Percentiles rank a stretch among this genome's conserved stretches.
Conservation (phyloP, 1,140 invertebrate species). For the Phthorimaea operculella region DNA sequence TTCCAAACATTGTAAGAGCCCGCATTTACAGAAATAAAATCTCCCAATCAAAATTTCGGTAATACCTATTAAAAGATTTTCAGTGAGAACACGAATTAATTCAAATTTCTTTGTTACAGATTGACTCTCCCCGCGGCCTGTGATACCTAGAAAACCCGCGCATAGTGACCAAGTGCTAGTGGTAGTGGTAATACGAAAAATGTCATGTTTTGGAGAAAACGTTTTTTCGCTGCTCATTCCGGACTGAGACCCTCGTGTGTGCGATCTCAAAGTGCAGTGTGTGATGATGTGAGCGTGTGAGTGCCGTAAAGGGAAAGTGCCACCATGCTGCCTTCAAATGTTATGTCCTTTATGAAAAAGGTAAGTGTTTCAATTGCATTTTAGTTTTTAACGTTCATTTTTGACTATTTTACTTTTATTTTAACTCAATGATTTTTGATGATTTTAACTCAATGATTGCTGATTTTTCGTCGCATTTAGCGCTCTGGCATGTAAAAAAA, state of each 20-base stretch:
- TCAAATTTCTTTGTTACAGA: not conserved
- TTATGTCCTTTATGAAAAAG: constrained; percentile 87
- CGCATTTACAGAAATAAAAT: too few relatives aligned
- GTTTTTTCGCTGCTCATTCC: constrained; percentile 34
- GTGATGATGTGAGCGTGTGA: constrained; percentile 46
- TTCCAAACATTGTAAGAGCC: too few relatives aligned
- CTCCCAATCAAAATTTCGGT: too few relatives aligned
- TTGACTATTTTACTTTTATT: too few relatives aligned
- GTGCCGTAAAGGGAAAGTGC: constrained; percentile 52
- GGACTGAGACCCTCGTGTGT: constrained; percentile 27
- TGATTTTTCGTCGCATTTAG: too few relatives aligned
- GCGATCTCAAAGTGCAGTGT: constrained; percentile 18
- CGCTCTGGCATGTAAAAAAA: too few relatives aligned
- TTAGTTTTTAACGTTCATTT: too few relatives aligned
- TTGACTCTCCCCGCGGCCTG: not conserved
- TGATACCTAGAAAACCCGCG: not conserved
- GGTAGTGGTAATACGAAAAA: constrained; percentile 17
- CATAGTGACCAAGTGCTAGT: not conserved
- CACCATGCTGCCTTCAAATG: constrained; percentile 81
- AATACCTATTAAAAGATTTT: too few relatives aligned
- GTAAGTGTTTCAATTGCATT: constrained; percentile 60
- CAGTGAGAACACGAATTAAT: too few relatives aligned
- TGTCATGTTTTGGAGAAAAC: constrained; percentile 44
- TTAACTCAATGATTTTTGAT: too few relatives aligned
- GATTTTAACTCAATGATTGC: too few relatives aligned